Conservation (phyloP, 2,797 vertebrate genomes). For the Jordanella pulchra region DNA sequence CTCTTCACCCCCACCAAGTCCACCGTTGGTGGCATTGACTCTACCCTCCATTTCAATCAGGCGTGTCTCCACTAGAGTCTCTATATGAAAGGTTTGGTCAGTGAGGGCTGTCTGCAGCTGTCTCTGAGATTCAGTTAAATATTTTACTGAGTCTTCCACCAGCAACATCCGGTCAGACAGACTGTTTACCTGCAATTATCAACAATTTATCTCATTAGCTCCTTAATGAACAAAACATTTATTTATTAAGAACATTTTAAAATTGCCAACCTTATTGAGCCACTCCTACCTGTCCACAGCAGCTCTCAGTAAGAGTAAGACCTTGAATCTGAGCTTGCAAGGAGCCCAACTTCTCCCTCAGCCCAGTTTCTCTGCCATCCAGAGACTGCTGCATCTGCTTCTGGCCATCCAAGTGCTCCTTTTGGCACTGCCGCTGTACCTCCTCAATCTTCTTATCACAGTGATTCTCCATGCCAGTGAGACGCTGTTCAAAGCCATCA, state of each 20-base stretch:
- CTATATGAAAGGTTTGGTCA: conserved; percentile 81
- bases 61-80: conserved; percentile 82
- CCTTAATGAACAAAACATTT: not conserved
- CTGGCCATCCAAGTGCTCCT: conserved; percentile 87
- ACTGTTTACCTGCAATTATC: conserved; percentile 73
- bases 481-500: conserved; percentile 89
- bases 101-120: conserved; percentile 76
- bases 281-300: conserved; percentile 84
- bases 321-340: conserved; percentile 92
- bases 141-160: conserved; percentile 88
- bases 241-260: not conserved
- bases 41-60: conserved; percentile 86
- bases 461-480: conserved; percentile 83
- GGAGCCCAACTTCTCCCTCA: conserved; percentile 88
- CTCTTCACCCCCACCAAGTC: conserved; percentile 57
- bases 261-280: not conserved
- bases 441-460: conserved; percentile 88
- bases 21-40: conserved; percentile 83
- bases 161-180: conserved; percentile 85
- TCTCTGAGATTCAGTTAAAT: conserved; percentile 86
- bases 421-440: conserved; percentile 87
- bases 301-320: conserved; percentile 87
- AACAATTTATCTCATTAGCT: conserved; percentile 4
- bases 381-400: conserved; percentile 90
- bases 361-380: conserved; percentile 88